Percentiles rank a stretch among this genome's conserved stretches.
These are phyloP conservation scores for Pangasius larnaudii DNA, from an alignment of 2,797 vertebrate species.

Conservation along the genomic window DNA sequence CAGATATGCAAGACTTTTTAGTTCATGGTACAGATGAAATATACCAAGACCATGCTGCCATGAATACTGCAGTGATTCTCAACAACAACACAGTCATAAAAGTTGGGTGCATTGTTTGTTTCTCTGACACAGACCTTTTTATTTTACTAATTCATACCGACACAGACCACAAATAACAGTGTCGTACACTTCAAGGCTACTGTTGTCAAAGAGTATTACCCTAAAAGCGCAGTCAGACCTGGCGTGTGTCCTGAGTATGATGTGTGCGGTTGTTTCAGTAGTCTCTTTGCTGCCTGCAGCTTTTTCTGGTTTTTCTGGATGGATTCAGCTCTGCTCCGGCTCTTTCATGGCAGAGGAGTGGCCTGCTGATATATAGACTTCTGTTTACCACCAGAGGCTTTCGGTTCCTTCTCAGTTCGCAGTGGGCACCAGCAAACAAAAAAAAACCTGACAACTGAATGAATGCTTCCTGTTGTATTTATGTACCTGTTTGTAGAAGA, in stretches of 20 bases:
- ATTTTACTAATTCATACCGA: neutral
- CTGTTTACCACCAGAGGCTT: conserved; percentile 22
- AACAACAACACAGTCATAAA: neutral
- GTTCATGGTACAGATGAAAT: neutral
- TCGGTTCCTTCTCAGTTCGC: conserved; percentile 27
- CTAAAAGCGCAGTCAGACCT: conserved; percentile 43
- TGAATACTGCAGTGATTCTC: neutral
- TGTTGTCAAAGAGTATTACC: conserved; percentile 26
- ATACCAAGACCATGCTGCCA: neutral
- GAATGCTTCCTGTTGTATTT: conserved; percentile 32
- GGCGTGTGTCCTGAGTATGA: conserved; percentile 14
- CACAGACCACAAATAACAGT: neutral
- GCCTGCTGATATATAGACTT: conserved; percentile 31
- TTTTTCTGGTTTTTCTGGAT: conserved; percentile 33
- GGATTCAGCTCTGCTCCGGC: conserved; percentile 24
- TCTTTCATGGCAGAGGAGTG: conserved; percentile 40
- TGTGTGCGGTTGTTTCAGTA: conserved; percentile 33
- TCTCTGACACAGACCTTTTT: neutral
- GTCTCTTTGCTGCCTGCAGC: conserved; percentile 34
- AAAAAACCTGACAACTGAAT: conserved; percentile 25
- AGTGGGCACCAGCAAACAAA: conserved; percentile 7
- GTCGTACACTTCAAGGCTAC: conserved; percentile 10
- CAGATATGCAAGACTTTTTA: conserved; percentile 5
- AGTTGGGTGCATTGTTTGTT: neutral
- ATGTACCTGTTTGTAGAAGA: conserved; percentile 13